A percentile compares a stretch with the other conserved stretches of the same genome.
Evolutionary conservation across 2,113 vertebrate genomes (phyloP).

Genomic region (Cricetomys ansorgei): DNA sequence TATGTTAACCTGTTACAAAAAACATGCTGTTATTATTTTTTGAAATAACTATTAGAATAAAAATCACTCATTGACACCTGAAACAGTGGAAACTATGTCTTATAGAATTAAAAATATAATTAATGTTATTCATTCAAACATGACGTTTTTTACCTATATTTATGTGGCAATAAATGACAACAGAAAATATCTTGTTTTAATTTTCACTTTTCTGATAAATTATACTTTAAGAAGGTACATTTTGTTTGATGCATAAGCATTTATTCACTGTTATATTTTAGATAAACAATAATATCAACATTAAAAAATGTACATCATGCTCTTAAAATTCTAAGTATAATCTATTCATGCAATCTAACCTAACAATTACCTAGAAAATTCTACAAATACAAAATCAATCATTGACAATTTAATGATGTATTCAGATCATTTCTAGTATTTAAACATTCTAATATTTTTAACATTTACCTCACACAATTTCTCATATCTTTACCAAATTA

Average conservation of each 20-base stretch:
- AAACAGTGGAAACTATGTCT: too few species aligned
- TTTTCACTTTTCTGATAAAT: neutral
- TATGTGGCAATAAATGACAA: neutral
- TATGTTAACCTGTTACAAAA: neutral
- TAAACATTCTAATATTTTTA: neutral
- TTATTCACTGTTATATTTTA: neutral
- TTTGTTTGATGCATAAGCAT: neutral
- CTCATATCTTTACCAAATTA: neutral
- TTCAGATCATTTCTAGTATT: neutral
- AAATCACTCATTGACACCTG: neutral
- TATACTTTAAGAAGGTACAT: neutral
- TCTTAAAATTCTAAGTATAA: neutral
- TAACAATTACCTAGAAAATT: neutral
- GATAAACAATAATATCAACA: neutral
- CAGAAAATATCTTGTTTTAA: neutral
- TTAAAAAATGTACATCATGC: neutral
- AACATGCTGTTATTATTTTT: neutral
- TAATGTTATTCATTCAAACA: neutral
- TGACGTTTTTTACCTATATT: neutral
- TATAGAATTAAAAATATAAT: neutral
- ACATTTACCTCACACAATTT: neutral
- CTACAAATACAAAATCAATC: neutral
- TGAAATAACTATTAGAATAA: neutral
- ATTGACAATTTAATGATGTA: neutral
- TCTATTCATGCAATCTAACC: neutral